Percentiles rank a stretch among this genome's conserved stretches.
phyloP scores from a whole-genome alignment of 64 coral and sea anemone species.

The Dendrophyllia cribrosa region DNA sequence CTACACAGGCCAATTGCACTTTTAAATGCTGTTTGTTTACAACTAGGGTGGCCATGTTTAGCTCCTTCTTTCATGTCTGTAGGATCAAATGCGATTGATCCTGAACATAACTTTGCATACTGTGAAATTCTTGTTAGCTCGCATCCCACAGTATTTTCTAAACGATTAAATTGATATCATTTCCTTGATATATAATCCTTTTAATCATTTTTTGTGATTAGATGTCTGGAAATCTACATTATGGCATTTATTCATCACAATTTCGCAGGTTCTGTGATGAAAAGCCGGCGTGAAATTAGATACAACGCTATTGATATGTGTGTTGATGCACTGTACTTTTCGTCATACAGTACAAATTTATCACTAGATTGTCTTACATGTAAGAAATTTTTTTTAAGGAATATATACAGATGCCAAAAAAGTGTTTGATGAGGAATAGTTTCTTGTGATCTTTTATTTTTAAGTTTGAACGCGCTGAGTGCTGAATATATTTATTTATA shows the following conservation, averaged over 20 bases:
- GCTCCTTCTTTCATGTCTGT: too few relatives aligned
- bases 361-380: neutral
- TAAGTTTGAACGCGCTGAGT: too few relatives aligned
- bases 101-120: neutral
- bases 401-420: too few relatives aligned
- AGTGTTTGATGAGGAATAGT: too few relatives aligned
- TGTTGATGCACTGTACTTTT: neutral
- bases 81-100: too few relatives aligned
- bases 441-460: too few relatives aligned
- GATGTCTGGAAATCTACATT: neutral
- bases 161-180: neutral
- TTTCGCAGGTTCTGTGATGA: neutral
- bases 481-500: too few relatives aligned
- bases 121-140: neutral
- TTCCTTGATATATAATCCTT: neutral
- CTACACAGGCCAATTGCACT: neutral
- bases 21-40: neutral
- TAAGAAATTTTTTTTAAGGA: neutral
- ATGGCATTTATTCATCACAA: neutral
- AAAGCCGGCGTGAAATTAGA: slow-evolving; percentile 3
- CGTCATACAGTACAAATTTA: neutral
- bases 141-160: neutral
- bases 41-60: neutral
- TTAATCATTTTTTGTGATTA: neutral
- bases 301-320: neutral